These are phyloP conservation scores for Acrobasis consociella DNA, from an alignment of 2,888 invertebrate species.

Conservation along the genomic window DNA sequence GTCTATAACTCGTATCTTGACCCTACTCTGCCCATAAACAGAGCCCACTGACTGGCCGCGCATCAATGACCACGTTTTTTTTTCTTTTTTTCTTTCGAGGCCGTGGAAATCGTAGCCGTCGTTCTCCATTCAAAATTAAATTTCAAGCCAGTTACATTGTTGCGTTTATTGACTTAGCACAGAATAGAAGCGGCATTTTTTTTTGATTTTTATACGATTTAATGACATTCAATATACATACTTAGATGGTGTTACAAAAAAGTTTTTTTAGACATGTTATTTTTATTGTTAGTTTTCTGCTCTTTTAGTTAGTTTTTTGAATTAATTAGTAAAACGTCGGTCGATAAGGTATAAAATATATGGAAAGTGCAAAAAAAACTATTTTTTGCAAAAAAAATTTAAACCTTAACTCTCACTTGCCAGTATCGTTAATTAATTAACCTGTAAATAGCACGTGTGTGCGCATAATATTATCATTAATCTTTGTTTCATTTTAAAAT, in stretches of 20 bases:
- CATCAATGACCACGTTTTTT: slow-evolving; percentile 43
- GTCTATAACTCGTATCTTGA: slow-evolving; percentile 37
- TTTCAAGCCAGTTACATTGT: slow-evolving; percentile 38
- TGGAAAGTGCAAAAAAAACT: neutral
- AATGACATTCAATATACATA: no score
- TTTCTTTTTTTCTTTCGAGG: slow-evolving; percentile 41
- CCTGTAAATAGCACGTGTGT: neutral
- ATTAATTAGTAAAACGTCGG: no score
- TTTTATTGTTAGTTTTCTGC: no score
- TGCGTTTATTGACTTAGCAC: slow-evolving; percentile 10
- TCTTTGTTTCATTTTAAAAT: neutral
- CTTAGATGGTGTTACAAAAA: no score
- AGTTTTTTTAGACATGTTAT: no score
- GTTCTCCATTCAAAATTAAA: slow-evolving; percentile 50
- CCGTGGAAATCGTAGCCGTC: slow-evolving; percentile 40
- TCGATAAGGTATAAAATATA: neutral
- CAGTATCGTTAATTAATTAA: slow-evolving; percentile 3
- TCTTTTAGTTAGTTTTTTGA: no score
- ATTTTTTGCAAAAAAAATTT: neutral
- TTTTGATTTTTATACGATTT: neutral
- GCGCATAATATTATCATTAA: neutral
- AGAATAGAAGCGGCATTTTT: slow-evolving; percentile 28
- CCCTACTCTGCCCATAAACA: slow-evolving; percentile 46
- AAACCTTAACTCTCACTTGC: neutral
- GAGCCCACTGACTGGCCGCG: slow-evolving; percentile 33